These are phyloP conservation scores for Telenomus remus DNA, from an alignment of 1,140 invertebrate species.

Conservation along the genomic window DNA sequence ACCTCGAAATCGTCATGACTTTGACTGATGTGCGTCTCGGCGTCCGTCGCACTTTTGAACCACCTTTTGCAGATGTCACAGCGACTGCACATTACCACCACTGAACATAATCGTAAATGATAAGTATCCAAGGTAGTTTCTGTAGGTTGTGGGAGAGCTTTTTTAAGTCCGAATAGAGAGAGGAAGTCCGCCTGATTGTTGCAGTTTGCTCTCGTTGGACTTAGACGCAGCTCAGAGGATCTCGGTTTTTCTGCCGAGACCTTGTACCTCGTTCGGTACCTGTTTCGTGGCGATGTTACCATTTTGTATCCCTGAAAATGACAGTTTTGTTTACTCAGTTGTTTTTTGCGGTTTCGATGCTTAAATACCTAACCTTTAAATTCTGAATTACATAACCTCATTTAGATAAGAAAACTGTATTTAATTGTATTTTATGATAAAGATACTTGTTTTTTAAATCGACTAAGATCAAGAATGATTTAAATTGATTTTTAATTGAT, in stretches of 20 bases:
- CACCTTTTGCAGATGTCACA: constrained; percentile 12
- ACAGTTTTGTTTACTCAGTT: not conserved
- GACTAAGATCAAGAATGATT: too few relatives aligned
- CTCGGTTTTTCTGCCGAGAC: not conserved
- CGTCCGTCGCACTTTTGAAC: constrained; percentile 9
- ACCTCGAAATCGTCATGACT: not conserved
- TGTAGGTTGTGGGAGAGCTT: not conserved
- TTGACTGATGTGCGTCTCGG: not conserved
- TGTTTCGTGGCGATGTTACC: not conserved
- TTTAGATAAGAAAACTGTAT: too few relatives aligned
- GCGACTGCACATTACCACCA: constrained; percentile 7
- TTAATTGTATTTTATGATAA: too few relatives aligned
- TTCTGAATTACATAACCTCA: too few relatives aligned
- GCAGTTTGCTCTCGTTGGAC: not conserved
- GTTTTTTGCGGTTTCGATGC: too few relatives aligned
- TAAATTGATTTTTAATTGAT: too few relatives aligned
- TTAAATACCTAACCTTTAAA: too few relatives aligned
- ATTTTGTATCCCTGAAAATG: not conserved
- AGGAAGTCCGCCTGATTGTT: not conserved
- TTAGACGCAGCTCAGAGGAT: not conserved
- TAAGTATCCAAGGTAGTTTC: not conserved
- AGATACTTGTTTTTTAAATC: too few relatives aligned
- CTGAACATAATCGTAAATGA: not conserved
- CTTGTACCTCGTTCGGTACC: not conserved
- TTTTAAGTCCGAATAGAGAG: not conserved